These are phyloP conservation scores for Mionectes olivaceus DNA, from an alignment of 2,797 vertebrate species.

Conservation along the genomic window DNA sequence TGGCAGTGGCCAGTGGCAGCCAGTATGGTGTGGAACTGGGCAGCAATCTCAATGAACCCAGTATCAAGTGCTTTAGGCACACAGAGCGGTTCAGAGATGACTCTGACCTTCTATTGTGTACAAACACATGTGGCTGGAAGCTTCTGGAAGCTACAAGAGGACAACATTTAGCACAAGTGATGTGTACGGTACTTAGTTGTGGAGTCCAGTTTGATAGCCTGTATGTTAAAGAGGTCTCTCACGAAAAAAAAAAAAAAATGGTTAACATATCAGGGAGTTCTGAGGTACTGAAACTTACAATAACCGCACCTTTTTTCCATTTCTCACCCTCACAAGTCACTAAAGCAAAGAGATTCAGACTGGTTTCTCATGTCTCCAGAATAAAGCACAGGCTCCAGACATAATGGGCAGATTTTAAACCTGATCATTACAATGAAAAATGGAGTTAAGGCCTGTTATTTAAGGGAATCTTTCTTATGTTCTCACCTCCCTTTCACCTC, in stretches of 20 bases:
- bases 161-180: not conserved
- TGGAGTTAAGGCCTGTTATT: not conserved
- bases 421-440: not conserved
- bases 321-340: not conserved
- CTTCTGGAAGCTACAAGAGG: not conserved
- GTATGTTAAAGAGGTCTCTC: not conserved
- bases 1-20: not conserved
- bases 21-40: fast-evolving
- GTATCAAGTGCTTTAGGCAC: not conserved
- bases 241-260: fast-evolving
- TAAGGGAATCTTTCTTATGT: not conserved
- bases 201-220: not conserved
- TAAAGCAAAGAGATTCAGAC: not conserved
- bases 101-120: not conserved
- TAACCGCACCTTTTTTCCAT: not conserved
- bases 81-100: not conserved
- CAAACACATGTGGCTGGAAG: not conserved
- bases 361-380: not conserved
- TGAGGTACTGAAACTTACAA: not conserved
- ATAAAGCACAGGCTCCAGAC: not conserved
- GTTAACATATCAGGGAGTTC: not conserved
- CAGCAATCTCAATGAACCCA: not conserved
- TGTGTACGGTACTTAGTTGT: no score
- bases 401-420: not conserved
- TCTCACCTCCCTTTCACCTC: not conserved